Base-by-base conservation (phyloP, 2,888 invertebrate species). In the Trachelus tabidus region DNA sequence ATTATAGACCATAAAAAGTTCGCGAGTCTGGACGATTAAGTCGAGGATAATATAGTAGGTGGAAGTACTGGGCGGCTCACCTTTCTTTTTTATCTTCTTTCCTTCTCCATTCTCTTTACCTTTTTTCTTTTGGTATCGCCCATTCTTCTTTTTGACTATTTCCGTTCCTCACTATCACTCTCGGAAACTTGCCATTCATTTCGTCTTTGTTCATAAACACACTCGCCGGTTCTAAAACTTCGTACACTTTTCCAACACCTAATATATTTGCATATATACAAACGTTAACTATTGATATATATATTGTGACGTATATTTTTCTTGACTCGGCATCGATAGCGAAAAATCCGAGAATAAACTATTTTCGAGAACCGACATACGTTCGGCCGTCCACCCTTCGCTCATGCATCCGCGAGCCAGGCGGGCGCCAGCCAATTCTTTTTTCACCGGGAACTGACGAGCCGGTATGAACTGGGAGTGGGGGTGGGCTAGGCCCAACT, bases 1-100 rank as follows among this genome's bases (percentile, higher is more conserved):
- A 84, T 89, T 88, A 89, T 86, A 83, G 84, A 75, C 82, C 86
- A 85, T 86, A 87, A 90, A 90, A 88, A 88, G 82, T 89, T 90
- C 85, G 81, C 85, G 82, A 88, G 84, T 83, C 85, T 83, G 83
- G 85, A 84, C 86, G 89, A 88, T 89, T 88, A 88, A 89, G 87
- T 87, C 84, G 81, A 80, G 81, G 85, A 82, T 88, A 84, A 87
- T 87, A 84, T 84, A 85, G 71, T 77, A 73, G 31, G 76, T 69
- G 73, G 23, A 56, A 56, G 56, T 56, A 56, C 23, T 23, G 9
- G 9, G 23, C 23, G 23, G 56, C 71, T 71, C 71, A 33, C 31
- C 12, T 69, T 31, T 30, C 30, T 30, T 9, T 71, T 33, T 33
- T 69, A 15, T 33, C 33, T 33, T 71, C 31, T 31, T 33, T 33